Evolutionary conservation across 2,888 invertebrate genomes (phyloP).

Genomic region (Andrena minutula): DNA sequence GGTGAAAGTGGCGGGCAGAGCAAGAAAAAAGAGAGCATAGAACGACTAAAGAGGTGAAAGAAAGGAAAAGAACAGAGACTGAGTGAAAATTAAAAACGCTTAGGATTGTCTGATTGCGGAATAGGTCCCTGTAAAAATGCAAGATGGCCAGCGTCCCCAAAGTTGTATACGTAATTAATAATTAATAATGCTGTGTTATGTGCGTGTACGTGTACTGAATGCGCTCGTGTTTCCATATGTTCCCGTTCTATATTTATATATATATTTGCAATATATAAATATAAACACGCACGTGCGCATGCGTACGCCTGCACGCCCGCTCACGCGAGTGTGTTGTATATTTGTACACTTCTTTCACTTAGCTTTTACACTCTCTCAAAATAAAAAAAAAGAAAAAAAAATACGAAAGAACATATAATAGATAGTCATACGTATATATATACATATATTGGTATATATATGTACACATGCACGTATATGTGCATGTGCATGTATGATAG

Average conservation of each 20-base stretch:
- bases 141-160: constrained; percentile 85
- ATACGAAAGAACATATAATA: constrained; percentile 49
- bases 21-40: constrained; percentile 35
- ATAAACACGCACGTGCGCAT: constrained; percentile 64
- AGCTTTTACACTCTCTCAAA: constrained; percentile 29
- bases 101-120: constrained; percentile 85
- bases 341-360: constrained; percentile 20
- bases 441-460: constrained; percentile 8
- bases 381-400: constrained; percentile 9
- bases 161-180: constrained; percentile 82
- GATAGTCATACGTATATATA: constrained; percentile 28
- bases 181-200: constrained; percentile 71
- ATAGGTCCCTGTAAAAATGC: constrained; percentile 85
- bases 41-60: constrained; percentile 84
- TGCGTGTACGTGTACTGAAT: constrained; percentile 63
- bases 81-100: constrained; percentile 83
- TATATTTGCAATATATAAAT: constrained; percentile 19
- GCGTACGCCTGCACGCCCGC: constrained; percentile 67
- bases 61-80: constrained; percentile 75
- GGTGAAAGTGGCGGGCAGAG: constrained; percentile 8
- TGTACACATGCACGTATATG: constrained; percentile 25
- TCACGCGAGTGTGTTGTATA: constrained; percentile 52
- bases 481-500: constrained; percentile 61
- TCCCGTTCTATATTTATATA: constrained; percentile 49
- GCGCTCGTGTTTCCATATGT: constrained; percentile 56